phyloP scores from a whole-genome alignment of 2,797 vertebrate genomes.

The Eospalax fontanierii region DNA sequence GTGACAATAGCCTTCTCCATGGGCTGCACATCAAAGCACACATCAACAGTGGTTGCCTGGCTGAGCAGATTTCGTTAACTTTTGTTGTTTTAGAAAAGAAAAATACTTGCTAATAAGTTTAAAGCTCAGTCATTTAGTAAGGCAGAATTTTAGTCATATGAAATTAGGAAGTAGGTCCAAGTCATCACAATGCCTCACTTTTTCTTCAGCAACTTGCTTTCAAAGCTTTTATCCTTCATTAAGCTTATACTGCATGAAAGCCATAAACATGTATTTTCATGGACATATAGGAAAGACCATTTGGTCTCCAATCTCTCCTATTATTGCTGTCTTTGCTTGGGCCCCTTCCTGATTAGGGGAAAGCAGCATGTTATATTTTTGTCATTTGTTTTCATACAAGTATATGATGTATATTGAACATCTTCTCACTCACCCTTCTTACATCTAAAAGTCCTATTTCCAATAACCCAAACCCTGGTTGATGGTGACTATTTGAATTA shows the following conservation, averaged over 20 bases:
- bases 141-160: conserved; percentile 44
- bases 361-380: background rate
- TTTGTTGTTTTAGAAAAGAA: conserved; percentile 56
- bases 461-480: background rate
- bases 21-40: conserved; percentile 21
- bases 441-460: background rate
- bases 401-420: background rate
- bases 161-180: conserved; percentile 53
- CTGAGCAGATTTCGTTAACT: conserved; percentile 1
- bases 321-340: background rate
- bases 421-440: background rate
- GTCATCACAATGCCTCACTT: conserved; percentile 9
- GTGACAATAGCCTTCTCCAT: conserved; percentile 63
- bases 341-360: background rate
- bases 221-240: conserved; percentile 52
- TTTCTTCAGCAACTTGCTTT: conserved; percentile 61
- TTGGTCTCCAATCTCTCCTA: background rate
- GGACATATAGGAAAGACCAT: background rate
- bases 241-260: conserved; percentile 14
- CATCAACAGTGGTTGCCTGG: background rate
- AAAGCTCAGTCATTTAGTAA: conserved; percentile 2
- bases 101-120: conserved; percentile 64
- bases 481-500: background rate
- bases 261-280: background rate
- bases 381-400: background rate